Evolutionary conservation across 2,797 vertebrate genomes (phyloP).

Genomic region (Phoeniculus purpureus): DNA sequence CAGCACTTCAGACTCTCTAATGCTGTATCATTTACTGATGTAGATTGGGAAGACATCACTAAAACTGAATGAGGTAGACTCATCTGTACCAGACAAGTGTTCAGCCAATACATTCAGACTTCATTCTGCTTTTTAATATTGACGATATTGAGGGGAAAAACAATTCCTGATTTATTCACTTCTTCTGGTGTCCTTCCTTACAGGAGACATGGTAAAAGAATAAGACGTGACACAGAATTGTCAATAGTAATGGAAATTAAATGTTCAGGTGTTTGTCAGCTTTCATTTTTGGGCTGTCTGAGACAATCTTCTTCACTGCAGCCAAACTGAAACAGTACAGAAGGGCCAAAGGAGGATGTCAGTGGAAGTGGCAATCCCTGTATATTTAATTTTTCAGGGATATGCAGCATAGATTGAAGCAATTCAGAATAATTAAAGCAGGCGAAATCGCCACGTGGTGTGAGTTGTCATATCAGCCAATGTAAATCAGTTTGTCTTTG

Average conservation of each 20-base stretch:
- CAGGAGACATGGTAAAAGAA: not conserved
- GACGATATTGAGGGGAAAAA: not conserved
- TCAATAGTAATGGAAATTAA: not conserved
- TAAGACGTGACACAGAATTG: not conserved
- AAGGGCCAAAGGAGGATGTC: not conserved
- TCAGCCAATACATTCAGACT: not conserved
- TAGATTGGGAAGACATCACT: not conserved
- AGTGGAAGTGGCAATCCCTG: not conserved
- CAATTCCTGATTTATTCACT: not conserved
- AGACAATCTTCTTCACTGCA: not conserved
- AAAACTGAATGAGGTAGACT: not conserved
- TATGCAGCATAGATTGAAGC: not conserved
- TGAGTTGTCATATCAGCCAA: not conserved
- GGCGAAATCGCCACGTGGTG: not conserved
- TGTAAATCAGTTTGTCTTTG: not conserved
- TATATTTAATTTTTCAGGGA: not conserved
- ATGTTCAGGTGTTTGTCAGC: not conserved
- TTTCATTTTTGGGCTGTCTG: not conserved
- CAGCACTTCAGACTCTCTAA: not conserved
- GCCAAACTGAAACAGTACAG: not conserved
- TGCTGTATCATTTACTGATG: not conserved
- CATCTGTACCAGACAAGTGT: not conserved
- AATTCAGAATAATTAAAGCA: not conserved
- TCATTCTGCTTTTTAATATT: not conserved
- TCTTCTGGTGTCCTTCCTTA: not conserved